Base-by-base conservation (phyloP, 2,113 vertebrate genomes). In the Columba livia region DNA sequence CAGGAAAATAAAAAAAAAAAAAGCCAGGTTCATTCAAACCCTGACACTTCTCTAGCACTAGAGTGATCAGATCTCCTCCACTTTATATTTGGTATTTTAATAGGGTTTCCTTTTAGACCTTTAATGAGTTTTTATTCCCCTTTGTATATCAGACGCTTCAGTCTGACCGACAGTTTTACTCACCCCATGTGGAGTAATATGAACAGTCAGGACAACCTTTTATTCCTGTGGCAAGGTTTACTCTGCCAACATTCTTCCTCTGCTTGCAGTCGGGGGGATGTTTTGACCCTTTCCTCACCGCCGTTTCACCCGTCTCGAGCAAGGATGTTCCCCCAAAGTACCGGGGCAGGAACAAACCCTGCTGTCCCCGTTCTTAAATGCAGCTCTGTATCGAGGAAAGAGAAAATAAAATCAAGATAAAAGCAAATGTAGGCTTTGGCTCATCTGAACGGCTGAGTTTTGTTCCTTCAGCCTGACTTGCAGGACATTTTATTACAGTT, bases 101-200 rank as follows among this genome's bases (percentile, higher is more conserved):
- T 78, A 94, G 90, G 66, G 90, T 87, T 95, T 96, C 91, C 93
- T 95, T 71, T 89, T 80, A 92, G 79, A 20, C 86, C 75, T 65
- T 89, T 93, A 92, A 95, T 42, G 67, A 95, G 93, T 60, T 94
- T 94, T 88, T 85, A 72, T 95, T 96, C 90, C 90, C 91, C 21
- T 51, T 48, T 38, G 91, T 62, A 42, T 73, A 51, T 89, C 92
- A 94, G 90, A 78, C 40, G 20, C 61, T 97, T 91, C 88, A 14
- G 81, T 34, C 79, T 48, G 77, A 70, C 48, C 17, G 95, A 91
- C 91, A 95, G 91, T 79, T 96, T 96, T 95, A 96, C 89, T 83
- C 89, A 91, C 88, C 92, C 89, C 78, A 15, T 75, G 79, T 93
- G 92, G 85, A 95, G 85, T 89, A 71, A 80, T 57, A 54, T 42